These are phyloP conservation scores for Julus scanicus DNA, from an alignment of 2,888 invertebrate species.

Conservation along the genomic window DNA sequence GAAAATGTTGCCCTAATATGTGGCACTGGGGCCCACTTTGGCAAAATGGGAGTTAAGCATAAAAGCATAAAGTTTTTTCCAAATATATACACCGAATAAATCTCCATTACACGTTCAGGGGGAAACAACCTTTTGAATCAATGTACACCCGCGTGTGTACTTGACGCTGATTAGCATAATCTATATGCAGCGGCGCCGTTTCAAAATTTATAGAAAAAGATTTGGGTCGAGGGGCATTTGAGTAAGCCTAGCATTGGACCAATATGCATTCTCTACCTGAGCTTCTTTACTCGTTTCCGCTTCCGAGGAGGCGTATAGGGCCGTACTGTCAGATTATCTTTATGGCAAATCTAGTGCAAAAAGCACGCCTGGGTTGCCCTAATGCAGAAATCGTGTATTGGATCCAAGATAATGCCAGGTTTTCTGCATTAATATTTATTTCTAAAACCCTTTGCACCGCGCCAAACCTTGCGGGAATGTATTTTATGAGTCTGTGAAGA, in stretches of 20 bases:
- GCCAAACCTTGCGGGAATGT: background rate
- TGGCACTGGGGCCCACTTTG: constrained; percentile 15
- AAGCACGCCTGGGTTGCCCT: constrained; percentile 25
- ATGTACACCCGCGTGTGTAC: constrained; percentile 18
- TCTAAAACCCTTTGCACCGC: background rate
- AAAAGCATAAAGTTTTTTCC: constrained; percentile 10
- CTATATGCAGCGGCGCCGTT: constrained; percentile 26
- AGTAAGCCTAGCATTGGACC: background rate
- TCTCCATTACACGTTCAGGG: constrained; percentile 8
- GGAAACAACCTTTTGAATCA: constrained; percentile 28
- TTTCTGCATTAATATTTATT: constrained; percentile 31
- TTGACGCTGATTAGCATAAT: constrained; percentile 28
- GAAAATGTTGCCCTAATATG: constrained; percentile 30
- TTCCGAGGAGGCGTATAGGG: background rate
- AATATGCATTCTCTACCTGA: constrained; percentile 19
- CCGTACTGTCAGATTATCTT: constrained; percentile 21
- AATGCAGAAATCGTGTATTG: constrained; percentile 28
- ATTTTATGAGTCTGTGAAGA: constrained; percentile 21
- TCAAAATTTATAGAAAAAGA: constrained; percentile 31
- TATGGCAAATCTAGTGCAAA: constrained; percentile 22
- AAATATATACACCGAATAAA: background rate
- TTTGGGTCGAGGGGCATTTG: constrained; percentile 26
- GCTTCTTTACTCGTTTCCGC: constrained; percentile 1
- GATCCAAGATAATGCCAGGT: constrained; percentile 21
- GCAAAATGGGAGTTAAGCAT: constrained; percentile 22